These are phyloP conservation scores for Eurystomus gularis DNA, from an alignment of 2,113 vertebrate genomes.

Conservation along the genomic window DNA sequence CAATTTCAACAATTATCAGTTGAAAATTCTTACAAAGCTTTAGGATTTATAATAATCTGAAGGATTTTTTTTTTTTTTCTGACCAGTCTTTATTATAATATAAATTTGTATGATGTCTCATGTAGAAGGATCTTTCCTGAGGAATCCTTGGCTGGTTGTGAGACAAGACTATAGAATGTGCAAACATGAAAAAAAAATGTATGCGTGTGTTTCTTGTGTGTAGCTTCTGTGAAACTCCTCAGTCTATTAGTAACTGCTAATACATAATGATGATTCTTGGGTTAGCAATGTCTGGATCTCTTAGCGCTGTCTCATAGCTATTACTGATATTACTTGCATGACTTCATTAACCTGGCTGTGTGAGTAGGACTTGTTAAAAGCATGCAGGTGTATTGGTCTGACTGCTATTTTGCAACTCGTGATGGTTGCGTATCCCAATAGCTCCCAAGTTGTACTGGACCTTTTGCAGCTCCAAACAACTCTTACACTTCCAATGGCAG, in stretches of 20 bases:
- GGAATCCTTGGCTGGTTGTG: not conserved
- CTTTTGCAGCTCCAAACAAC: not conserved
- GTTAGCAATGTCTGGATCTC: not conserved
- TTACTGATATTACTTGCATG: not conserved
- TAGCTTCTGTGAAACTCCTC: not conserved
- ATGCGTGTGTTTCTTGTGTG: rapidly evolving
- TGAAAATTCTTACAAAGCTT: not conserved
- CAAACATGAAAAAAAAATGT: not conserved
- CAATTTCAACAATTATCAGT: not conserved
- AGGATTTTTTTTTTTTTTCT: not conserved
- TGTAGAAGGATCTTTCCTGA: not conserved
- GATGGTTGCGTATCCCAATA: not conserved
- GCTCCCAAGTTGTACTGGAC: not conserved
- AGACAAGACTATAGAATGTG: not conserved
- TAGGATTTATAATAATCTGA: not conserved
- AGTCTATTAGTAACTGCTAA: not conserved
- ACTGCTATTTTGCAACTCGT: not conserved
- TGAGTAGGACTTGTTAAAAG: not conserved
- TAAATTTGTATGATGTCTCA: not conserved
- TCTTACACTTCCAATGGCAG: rapidly evolving
- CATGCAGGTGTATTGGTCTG: not conserved
- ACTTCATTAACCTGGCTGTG: not conserved
- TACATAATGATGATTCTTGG: not conserved
- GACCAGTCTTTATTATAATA: not conserved
- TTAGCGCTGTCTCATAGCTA: not conserved